Base-by-base conservation (phyloP, 2,888 invertebrate genomes). In the Mythimna loreyi region DNA sequence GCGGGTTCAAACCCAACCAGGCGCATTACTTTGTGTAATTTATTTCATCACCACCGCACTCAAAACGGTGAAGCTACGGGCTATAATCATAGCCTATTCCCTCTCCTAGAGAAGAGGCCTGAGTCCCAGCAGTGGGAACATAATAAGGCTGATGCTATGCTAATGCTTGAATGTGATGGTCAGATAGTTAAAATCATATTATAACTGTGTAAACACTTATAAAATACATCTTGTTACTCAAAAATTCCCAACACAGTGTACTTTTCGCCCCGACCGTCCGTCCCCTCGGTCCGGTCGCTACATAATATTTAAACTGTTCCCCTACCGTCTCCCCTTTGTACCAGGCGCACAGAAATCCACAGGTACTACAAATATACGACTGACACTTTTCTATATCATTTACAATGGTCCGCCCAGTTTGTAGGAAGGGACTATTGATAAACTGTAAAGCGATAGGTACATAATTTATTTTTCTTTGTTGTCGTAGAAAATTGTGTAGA, bases 261-360 rank as follows among this genome's bases (percentile, higher is more conserved):
- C 59, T 71, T 70, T 71, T 67, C 23, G n/a, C 28, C 59, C 21
- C 71, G 66, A 61, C 11, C 36, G n/a, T 71, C 55, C 74, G 1
- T 45, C 58, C 75, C 75, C 59, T 65, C 40, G 16, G 72, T 67
- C 73, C 75, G 63, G 64, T 56, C 58, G 52, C 53, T 67, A 53
- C 67, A 60, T 69, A 72, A 80, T 84, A 80, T 80, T 82, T 83
- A 78, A 80, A 84, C 76, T 65, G 63, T 74, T 70, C 70, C 72
- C 76, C 72, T 49, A 45, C 60, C 43, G n/a, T 52, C 56, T 70
- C 83, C 78, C 78, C 78, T 73, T 59, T 72, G 58, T 78, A 70
- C 82, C 64, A 66, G 63, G 74, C 36, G 58, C 43, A 36, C 64
- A 81, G 67, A 49, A 75, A 70, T 60, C 60, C 62, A 40, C 71